Base-by-base conservation (phyloP, 92 coral and sea anemone genomes). In the Chrysogorgia sp. region DNA sequence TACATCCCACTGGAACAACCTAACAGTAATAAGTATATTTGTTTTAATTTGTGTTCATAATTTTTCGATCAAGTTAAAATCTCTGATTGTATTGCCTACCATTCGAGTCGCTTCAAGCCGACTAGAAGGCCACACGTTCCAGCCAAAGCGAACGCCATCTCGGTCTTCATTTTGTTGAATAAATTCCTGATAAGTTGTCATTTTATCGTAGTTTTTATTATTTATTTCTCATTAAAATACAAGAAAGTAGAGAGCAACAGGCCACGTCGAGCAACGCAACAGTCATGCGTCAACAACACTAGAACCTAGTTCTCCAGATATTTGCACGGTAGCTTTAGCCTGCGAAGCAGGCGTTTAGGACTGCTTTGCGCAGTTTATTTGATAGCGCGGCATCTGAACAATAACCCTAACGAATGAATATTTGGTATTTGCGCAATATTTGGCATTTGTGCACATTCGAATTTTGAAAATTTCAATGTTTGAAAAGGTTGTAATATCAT, bases 81-180 rank as follows among this genome's bases (percentile, higher is more conserved):
- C 64, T 58, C 29, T 0, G 40, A 21, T 31, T 61, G 15, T 29
- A 34, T 1, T 19, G 49, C 89, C 34, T 67, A 91, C 98, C 98
- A 93, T 93, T 82, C 98, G 87, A 25, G 98, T 93, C 13, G 98
- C 98, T 87, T 93, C 98, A 55, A 93, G 84, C n/a, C 98, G 92
- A 71, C 98, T 93, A 12, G 98, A 93, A 25, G 98, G 98, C 98
- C 98, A 93, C 25, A 93, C 98, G 76, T 93, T 93, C 98, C 98
- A 93, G 80, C 98, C 91, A 79, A 93, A 93, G 58, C 98, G 86
- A 41, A 93, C 92, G 69, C 98, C 98, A 83, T 93, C 98, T 63
- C 98, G 86, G 76, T 93, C 98, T 81, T 93, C 98, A 71, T 91
- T 93, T 81, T 93, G 98, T 67, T 88, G 92, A 65, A 93, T 93